phyloP scores from a whole-genome alignment of 2,888 invertebrate genomes.

The Thera britannica region DNA sequence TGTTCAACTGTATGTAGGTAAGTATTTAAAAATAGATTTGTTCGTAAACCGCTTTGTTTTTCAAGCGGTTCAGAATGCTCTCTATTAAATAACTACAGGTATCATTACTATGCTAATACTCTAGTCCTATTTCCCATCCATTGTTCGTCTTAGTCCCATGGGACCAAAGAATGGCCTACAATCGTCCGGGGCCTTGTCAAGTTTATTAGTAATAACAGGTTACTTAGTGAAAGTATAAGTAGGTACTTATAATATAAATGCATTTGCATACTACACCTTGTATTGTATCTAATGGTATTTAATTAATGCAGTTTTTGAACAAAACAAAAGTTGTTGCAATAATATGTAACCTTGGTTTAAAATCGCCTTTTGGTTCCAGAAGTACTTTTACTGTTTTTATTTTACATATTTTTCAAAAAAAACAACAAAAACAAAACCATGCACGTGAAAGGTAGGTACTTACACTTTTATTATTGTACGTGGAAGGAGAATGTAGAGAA shows the following conservation, averaged over 20 bases:
- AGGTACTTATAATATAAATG: background rate
- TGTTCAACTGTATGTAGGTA: background rate
- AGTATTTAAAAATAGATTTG: background rate
- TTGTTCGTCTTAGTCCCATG: slow-evolving; percentile 34
- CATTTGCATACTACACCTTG: background rate
- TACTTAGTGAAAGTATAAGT: slow-evolving; percentile 30
- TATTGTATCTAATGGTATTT: background rate
- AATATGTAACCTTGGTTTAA: slow-evolving; percentile 24
- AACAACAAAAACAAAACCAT: too few relatives aligned
- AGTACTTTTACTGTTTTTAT: too few relatives aligned
- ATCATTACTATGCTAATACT: slow-evolving; percentile 40
- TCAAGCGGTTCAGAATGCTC: slow-evolving; percentile 20
- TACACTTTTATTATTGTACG: too few relatives aligned
- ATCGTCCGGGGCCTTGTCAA: slow-evolving; percentile 30
- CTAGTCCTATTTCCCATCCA: slow-evolving; percentile 40
- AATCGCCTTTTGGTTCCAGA: background rate
- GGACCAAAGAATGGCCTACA: slow-evolving; percentile 35
- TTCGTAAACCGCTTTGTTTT: slow-evolving; percentile 11
- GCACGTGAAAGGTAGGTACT: too few relatives aligned
- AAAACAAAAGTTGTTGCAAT: slow-evolving; percentile 15
- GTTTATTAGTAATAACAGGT: slow-evolving; percentile 34
- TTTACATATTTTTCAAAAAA: too few relatives aligned
- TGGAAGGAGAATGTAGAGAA: too few relatives aligned
- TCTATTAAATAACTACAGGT: slow-evolving; percentile 41
- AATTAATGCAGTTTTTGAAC: slow-evolving; percentile 23